These are phyloP conservation scores for Oreocharis arfaki DNA, from an alignment of 2,113 vertebrate genomes.

Conservation along the genomic window DNA sequence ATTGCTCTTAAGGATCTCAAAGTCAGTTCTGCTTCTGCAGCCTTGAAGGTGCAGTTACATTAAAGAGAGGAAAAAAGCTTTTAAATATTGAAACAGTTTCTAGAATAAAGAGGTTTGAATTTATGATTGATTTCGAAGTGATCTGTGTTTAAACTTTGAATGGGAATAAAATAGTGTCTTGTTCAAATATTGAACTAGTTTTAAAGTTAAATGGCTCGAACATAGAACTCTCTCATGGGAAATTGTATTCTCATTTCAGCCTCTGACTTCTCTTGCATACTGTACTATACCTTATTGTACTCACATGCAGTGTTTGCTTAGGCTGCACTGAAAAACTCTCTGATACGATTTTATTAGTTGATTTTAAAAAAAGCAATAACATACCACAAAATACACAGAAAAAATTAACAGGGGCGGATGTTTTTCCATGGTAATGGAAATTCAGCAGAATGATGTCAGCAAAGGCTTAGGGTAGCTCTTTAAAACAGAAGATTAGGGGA, in stretches of 20 bases:
- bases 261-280: slow-evolving; percentile 13
- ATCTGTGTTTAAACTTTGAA: slow-evolving; percentile 45
- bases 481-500: neutral
- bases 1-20: slow-evolving; percentile 38
- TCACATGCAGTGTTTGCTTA: neutral
- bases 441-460: neutral
- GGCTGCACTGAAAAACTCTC: neutral
- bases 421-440: slow-evolving; percentile 6
- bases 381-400: slow-evolving; percentile 8
- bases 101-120: slow-evolving; percentile 43
- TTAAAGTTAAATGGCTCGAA: slow-evolving; percentile 65
- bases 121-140: slow-evolving; percentile 48
- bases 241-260: slow-evolving; percentile 53
- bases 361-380: neutral
- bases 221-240: slow-evolving; percentile 50
- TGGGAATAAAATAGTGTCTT: slow-evolving; percentile 63
- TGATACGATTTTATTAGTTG: neutral
- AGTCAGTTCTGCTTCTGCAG: slow-evolving; percentile 31
- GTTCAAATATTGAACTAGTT: slow-evolving; percentile 65
- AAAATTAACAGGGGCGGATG: neutral
- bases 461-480: neutral
- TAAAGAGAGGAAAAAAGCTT: neutral
- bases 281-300: slow-evolving; percentile 47
- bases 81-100: slow-evolving; percentile 56
- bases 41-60: slow-evolving; percentile 9